phyloP scores from a whole-genome alignment of 2,888 invertebrate genomes.

The Pantelozetes paolii region DNA sequence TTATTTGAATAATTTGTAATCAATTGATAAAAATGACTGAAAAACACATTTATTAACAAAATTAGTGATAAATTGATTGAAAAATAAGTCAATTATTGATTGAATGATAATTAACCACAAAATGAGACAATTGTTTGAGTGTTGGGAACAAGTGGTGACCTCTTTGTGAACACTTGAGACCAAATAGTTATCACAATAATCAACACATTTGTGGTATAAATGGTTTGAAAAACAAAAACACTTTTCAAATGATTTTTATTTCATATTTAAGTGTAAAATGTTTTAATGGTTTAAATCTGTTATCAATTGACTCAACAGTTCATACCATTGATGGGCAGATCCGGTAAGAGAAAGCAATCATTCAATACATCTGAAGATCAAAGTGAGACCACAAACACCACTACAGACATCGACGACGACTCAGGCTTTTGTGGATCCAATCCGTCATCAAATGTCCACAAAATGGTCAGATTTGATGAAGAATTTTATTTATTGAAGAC shows the following conservation, averaged over 20 bases:
- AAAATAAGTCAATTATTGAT: too few species aligned
- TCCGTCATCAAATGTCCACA: not conserved
- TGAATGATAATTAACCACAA: not conserved
- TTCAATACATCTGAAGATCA: not conserved
- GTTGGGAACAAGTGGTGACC: not conserved
- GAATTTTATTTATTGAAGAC: conserved; percentile 1
- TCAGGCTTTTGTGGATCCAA: conserved; percentile 29
- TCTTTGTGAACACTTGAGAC: not conserved
- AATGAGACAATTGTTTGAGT: not conserved
- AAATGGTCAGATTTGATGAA: conserved; percentile 19
- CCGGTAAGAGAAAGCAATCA: conserved; percentile 3
- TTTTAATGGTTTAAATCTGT: not conserved
- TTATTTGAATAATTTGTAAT: too few species aligned
- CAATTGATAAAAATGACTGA: too few species aligned
- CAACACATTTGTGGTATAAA: not conserved
- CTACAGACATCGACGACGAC: conserved; percentile 35
- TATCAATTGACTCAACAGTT: not conserved
- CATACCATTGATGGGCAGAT: not conserved
- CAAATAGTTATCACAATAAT: not conserved
- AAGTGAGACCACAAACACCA: not conserved
- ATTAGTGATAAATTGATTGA: too few species aligned
- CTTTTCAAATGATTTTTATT: not conserved
- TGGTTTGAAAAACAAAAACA: not conserved
- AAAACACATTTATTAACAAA: too few species aligned
- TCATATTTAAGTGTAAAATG: too few species aligned